Percentiles rank a stretch among this genome's conserved stretches.
phyloP scores from a whole-genome alignment of 2,888 invertebrate species.

The Euproctis similis region DNA sequence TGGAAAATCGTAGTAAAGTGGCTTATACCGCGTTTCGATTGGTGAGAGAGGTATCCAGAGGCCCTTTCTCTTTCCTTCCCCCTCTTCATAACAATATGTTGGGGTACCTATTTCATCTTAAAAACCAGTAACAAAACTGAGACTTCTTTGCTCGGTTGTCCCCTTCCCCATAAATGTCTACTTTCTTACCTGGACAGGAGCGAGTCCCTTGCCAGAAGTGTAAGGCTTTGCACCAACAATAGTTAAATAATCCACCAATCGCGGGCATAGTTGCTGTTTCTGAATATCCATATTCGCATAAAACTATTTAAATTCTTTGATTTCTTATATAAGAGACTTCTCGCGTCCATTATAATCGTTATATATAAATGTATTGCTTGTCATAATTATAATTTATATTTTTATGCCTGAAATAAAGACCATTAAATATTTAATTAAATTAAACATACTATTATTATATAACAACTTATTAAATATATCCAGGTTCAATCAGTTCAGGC shows the following conservation, averaged over 20 bases:
- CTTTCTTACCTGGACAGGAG: constrained; percentile 87
- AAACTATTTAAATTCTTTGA: constrained; percentile 25
- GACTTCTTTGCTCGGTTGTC: too few species aligned
- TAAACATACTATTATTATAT: too few species aligned
- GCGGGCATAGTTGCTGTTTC: constrained; percentile 88
- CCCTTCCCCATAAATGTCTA: too few species aligned
- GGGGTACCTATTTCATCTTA: too few species aligned
- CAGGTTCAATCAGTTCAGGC: too few species aligned
- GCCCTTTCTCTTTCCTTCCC: too few species aligned
- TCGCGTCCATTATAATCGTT: constrained; percentile 55
- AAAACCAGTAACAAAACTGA: neutral
- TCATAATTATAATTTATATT: constrained; percentile 61
- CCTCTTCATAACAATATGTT: too few species aligned
- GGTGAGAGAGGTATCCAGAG: too few species aligned
- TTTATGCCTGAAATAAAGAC: constrained; percentile 36
- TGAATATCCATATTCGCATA: constrained; percentile 75
- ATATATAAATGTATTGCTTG: constrained; percentile 65
- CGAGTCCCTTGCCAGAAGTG: constrained; percentile 77
- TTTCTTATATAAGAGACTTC: constrained; percentile 31
- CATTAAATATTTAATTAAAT: too few species aligned
- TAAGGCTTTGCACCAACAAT: constrained; percentile 94
- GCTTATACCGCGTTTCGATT: too few species aligned
- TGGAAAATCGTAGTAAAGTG: too few species aligned
- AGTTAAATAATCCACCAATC: constrained; percentile 96
- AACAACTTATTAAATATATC: too few species aligned